Percentiles rank a stretch among this genome's conserved stretches.
These are phyloP conservation scores for Gymnoscopelus braueri DNA, from an alignment of 2,797 vertebrate genomes.

Conservation along the genomic window DNA sequence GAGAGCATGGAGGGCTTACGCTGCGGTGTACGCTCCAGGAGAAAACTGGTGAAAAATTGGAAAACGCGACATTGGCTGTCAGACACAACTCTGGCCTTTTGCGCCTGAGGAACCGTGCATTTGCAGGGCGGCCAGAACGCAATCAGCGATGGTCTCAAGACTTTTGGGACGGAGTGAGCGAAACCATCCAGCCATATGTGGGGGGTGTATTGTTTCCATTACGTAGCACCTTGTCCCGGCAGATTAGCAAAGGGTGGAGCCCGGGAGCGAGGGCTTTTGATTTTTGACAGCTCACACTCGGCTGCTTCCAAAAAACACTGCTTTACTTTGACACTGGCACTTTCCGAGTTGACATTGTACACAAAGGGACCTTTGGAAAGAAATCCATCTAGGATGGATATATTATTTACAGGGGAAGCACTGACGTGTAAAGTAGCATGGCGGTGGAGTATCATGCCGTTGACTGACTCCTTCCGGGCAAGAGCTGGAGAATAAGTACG, in stretches of 20 bases:
- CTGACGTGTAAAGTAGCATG: neutral
- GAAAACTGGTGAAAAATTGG: slow-evolving; percentile 7
- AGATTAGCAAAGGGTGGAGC: slow-evolving; percentile 3
- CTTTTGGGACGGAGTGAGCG: slow-evolving; percentile 18
- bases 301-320: slow-evolving; percentile 20
- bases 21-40: neutral
- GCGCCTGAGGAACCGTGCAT: slow-evolving; percentile 22
- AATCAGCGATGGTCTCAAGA: slow-evolving; percentile 55
- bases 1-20: neutral
- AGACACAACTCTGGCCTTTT: slow-evolving; percentile 35
- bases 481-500: neutral
- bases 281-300: slow-evolving; percentile 18
- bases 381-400: slow-evolving; percentile 31
- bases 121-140: slow-evolving; percentile 54
- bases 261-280: no score
- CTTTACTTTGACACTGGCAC: slow-evolving; percentile 31
- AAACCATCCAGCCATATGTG: slow-evolving; percentile 19
- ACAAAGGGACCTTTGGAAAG: slow-evolving; percentile 22
- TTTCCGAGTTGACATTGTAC: slow-evolving; percentile 15
- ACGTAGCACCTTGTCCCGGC: slow-evolving; percentile 11
- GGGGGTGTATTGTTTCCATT: slow-evolving; percentile 47
- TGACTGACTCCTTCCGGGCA: neutral
- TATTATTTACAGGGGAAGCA: slow-evolving; percentile 29
- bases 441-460: neutral
- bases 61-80: slow-evolving; percentile 24